Base-by-base conservation (phyloP, 2,113 vertebrate genomes). In the Cranoglanis bouderius region DNA sequence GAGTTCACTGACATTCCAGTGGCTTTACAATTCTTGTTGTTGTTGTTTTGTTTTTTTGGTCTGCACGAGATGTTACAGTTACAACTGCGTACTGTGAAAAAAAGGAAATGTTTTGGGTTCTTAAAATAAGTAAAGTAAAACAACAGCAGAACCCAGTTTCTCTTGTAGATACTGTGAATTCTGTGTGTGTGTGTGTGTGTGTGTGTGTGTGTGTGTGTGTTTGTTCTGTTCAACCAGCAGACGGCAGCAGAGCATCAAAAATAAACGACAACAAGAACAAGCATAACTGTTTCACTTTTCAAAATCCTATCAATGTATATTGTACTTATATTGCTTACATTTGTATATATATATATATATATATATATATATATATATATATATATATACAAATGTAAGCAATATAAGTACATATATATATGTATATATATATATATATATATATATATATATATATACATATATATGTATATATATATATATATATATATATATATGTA, bases 201-300 rank as follows among this genome's bases (percentile, higher is more conserved):
- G 26, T 65, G 61, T 29, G 65, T 32, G 65, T 32, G 65, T 32
- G 65, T 32, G 65, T 14, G 6, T 77, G 53, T 32, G 26, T 57
- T 10, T 75, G 59, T n/a, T 51, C 55, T 40, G 9, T 40, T 51
- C 2, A 46, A 74, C 89, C 91, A 89, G 88, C 85, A 91, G 91
- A 84, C 67, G 89, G 78, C 35, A 75, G 67, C 80, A 86, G 3
- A 91, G 87, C 55, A 63, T 82, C 40, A 89, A 12, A 13, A 72
- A 88, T 89, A 21, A 29, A 86, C 63, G 35, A 43, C 24, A 38
- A 40, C 21, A 82, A 24, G 24, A 51, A 14, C 53, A 55, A 55
- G 2, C 0, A 75, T 12, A 77, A 46, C n/a, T 0, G 46, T 49
- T 16, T 29, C 26, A 10, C 24, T 49, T 14, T 49, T 12, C 4